Evolutionary conservation across 2,797 vertebrate genomes (phyloP), one percentile per base, ranked within the genome.

Genomic region (Oryzias dopingdopingensis): DNA sequence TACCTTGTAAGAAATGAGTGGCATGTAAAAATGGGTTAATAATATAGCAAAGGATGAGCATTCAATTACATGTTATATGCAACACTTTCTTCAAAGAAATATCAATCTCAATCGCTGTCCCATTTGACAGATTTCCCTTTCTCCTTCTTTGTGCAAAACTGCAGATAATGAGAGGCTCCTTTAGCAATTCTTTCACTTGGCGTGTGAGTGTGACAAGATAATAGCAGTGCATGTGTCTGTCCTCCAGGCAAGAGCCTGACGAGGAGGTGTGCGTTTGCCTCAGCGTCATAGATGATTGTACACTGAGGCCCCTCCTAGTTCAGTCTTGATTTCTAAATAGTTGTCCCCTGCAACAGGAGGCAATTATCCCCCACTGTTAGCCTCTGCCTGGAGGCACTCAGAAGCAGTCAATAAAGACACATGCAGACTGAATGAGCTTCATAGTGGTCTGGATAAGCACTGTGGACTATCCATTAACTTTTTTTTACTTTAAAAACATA

Each of bases 241-340:
- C 91, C 85, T 79, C 23, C 52, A 80, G 90, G 85, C 79, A 74
- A 61, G 51, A 46, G 70, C 61, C 74, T 88, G 83, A 89, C 74
- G 65, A 65, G 66, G 71, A 76, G 67, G 73, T 68, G 83, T 67
- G 69, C 56, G 60, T 70, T 62, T 63, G 72, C 67, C 67, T 70
- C 67, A 67, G 7, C 63, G 56, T 81, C 68, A 62, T 62, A 37
- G 74, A 65, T 67, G 69, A 88, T 80, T 58, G 44, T 77, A 79
- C 70, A 72, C 61, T 26, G 22, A 55, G 74, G 72, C 60, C 55
- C 82, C 83, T 82, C 72, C 77, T 74, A 81, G 76, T 76, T 73
- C 79, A 66, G 59, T 51, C 49, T 14, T 37, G 52, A 79, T 74
- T 16, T 24, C 78, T 74, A 77, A 90, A 88, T 86, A 76, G 76